Evolutionary conservation across 2,113 vertebrate species (phyloP).

Genomic region (Cochlearius cochlearius): DNA sequence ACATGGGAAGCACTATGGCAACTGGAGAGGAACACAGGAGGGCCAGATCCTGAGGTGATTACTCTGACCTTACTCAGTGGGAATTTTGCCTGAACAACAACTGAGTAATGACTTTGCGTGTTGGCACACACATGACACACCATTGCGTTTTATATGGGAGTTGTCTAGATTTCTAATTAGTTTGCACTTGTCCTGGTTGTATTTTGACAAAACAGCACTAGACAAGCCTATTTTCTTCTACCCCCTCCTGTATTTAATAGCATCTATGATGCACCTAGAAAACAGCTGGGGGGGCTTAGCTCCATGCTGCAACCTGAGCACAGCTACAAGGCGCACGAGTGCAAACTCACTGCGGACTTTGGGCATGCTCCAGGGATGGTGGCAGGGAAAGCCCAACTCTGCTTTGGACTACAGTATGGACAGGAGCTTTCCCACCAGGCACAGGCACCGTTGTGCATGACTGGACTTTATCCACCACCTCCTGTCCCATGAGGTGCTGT

Average conservation of each 20-base stretch:
- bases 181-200: conserved; percentile 33
- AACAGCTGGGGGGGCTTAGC: background rate
- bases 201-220: conserved; percentile 47
- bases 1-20: background rate
- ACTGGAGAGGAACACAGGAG: background rate
- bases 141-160: conserved; percentile 39
- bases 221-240: background rate
- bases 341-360: background rate
- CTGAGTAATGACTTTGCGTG: conserved; percentile 58
- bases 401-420: background rate
- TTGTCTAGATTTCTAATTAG: conserved; percentile 58
- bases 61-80: conserved; percentile 65
- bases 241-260: background rate
- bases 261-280: background rate
- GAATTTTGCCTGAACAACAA: conserved; percentile 63
- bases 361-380: background rate
- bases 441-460: background rate
- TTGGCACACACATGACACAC: conserved; percentile 61
- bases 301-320: background rate
- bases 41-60: conserved; percentile 27
- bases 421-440: background rate
- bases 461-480: background rate
- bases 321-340: background rate
- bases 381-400: background rate
- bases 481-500: background rate